A percentile compares a stretch with the other conserved stretches of the same genome.
Conservation (phyloP, 2,797 vertebrate genomes). For the Cercopithecus petaurista region DNA sequence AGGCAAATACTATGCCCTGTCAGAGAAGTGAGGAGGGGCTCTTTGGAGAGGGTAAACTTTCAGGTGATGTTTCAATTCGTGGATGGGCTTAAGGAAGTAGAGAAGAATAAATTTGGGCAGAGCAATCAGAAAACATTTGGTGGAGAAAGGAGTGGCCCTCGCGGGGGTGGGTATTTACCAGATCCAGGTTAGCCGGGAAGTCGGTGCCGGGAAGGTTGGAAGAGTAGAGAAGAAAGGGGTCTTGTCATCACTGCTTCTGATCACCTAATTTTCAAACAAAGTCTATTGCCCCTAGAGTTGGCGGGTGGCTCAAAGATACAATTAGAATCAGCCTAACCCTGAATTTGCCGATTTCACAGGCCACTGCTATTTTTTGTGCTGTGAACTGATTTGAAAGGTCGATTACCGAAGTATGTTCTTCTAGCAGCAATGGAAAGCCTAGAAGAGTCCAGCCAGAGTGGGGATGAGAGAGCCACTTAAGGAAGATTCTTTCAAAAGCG, state of each 20-base stretch:
- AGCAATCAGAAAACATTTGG: neutral
- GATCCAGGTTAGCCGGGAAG: neutral
- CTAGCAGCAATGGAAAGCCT: neutral
- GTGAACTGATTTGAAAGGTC: neutral
- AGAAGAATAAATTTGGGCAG: too few species aligned
- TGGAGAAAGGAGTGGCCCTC: neutral
- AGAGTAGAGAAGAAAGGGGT: neutral
- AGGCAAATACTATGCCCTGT: neutral
- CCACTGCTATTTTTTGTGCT: neutral
- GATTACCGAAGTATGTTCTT: neutral
- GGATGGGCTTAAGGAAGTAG: neutral
- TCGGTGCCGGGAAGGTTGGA: neutral
- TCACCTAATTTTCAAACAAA: neutral
- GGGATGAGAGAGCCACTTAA: neutral
- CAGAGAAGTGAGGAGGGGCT: neutral
- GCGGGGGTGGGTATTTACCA: accelerated
- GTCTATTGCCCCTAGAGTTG: neutral
- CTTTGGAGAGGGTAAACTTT: neutral
- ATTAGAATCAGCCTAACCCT: neutral
- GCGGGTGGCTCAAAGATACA: neutral
- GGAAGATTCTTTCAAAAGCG: neutral
- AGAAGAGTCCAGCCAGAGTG: neutral
- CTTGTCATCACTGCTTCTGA: neutral
- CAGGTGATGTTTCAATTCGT: too few species aligned
- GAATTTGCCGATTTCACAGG: neutral